Evolutionary conservation across 2,888 invertebrate genomes (phyloP), one percentile per base, ranked within the genome.

Genomic region (Catocala sponsa): DNA sequence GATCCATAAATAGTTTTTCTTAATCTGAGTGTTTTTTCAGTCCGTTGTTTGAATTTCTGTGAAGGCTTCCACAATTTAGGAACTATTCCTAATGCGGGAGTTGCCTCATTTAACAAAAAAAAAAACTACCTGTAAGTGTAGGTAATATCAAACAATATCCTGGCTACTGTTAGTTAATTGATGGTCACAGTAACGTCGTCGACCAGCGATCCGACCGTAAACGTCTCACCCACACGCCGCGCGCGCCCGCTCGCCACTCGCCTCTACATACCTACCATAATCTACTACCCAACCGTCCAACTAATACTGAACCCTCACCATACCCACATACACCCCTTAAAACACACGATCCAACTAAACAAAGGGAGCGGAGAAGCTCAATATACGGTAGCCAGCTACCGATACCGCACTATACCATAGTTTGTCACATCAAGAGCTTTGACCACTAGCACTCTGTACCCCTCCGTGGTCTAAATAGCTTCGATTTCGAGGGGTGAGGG

Each of bases 201-300:
- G 91, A 88, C 91, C 91, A 87, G 92, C 93, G 92, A 91, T 91
- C 90, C 92, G 85, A 91, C 93, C 93, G 93, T 94, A 93, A 94
- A 94, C 93, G 94, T 94, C 94, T 94, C 92, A 90, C 94, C 92
- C 94, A 93, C 92, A 90, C 91, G 89, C 90, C 87, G 90, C 89
- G 89, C 83, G 84, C 91, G 86, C 90, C 91, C 90, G 90, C 89
- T 91, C 85, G 90, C 91, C 90, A 87, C 87, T 91, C 87, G 88
- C 88, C 85, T 82, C 85, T 86, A 90, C 89, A 88, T 89, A 92
- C 90, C 89, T 86, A 92, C 90, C 85, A 81, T 86, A 89, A 90
- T 89, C 87, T 87, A 88, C 87, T 84, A 79, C 81, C 69, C 64
- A 62, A 68, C 68, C 71, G 64, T 35, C 92, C 90, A 87, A 56